Percentiles rank a stretch among this genome's conserved stretches.
Evolutionary conservation across 2,797 vertebrate species (phyloP).

Genomic region (Corythornis leucogaster): DNA sequence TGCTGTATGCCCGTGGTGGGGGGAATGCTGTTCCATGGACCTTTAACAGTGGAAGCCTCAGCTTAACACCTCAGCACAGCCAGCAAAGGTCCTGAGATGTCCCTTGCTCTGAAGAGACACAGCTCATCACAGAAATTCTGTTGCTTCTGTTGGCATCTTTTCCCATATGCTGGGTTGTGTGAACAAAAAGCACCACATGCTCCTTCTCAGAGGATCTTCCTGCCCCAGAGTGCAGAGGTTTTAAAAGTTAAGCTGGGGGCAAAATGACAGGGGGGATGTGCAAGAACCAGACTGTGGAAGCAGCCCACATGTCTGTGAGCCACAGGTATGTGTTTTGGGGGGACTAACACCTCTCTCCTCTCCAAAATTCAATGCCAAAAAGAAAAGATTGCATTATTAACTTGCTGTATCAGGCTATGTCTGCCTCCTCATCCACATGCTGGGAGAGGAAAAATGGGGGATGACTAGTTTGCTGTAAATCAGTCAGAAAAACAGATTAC

Average conservation of each 20-base stretch:
- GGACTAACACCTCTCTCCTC: fast-evolving
- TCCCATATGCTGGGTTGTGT: fast-evolving
- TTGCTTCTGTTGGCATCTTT: background rate
- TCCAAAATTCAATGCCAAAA: background rate
- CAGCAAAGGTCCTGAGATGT: background rate
- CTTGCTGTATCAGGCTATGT: background rate
- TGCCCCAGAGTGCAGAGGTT: background rate
- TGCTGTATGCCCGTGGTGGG: background rate
- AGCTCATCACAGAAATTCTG: background rate
- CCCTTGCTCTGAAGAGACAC: background rate
- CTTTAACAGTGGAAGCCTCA: background rate
- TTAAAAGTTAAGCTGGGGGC: background rate
- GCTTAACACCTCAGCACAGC: background rate
- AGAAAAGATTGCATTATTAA: background rate
- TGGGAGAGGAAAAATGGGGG: background rate
- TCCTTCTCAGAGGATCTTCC: background rate
- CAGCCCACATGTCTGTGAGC: fast-evolving
- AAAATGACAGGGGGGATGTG: background rate
- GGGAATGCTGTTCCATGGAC: background rate
- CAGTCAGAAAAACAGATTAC: slow-evolving; percentile 34
- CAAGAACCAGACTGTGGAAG: background rate
- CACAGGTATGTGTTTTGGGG: background rate
- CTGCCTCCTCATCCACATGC: background rate
- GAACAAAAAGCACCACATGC: fast-evolving
- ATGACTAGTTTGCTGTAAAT: background rate